Percentiles rank a stretch among this genome's conserved stretches.
phyloP scores from a whole-genome alignment of 2,888 invertebrate species.

The Gortyna flavago region DNA sequence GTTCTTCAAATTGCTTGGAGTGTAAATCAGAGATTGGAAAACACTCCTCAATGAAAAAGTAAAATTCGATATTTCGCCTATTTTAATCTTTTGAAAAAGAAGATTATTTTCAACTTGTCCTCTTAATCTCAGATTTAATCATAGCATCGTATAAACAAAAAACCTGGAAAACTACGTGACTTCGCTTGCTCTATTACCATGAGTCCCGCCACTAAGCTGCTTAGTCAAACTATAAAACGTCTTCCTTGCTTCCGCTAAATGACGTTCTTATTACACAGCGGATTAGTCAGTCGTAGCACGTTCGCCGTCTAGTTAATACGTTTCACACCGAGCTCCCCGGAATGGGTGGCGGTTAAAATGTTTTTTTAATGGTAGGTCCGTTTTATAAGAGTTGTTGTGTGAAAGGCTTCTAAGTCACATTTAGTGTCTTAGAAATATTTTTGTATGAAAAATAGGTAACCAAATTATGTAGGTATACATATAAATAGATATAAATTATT shows the following conservation, averaged over 20 bases:
- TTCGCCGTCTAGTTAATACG: slow-evolving; percentile 39
- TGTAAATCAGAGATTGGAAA: background rate
- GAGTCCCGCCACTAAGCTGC: slow-evolving; percentile 28
- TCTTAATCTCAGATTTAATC: background rate
- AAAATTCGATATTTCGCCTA: background rate
- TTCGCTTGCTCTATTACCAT: slow-evolving; percentile 5
- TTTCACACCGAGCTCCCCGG: background rate
- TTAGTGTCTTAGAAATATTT: background rate
- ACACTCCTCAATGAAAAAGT: background rate
- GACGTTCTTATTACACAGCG: slow-evolving; percentile 41
- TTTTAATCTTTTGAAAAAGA: background rate
- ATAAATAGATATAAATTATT: background rate
- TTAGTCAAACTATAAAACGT: slow-evolving; percentile 38
- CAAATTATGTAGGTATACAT: background rate
- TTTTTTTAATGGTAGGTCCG: slow-evolving; percentile 6
- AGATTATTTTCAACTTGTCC: background rate
- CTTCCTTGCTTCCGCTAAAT: slow-evolving; percentile 46
- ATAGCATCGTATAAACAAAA: slow-evolving; percentile 3
- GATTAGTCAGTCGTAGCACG: slow-evolving; percentile 55
- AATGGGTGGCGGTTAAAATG: slow-evolving; percentile 21
- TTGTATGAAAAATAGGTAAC: background rate
- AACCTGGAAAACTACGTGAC: background rate
- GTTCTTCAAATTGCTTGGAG: background rate
- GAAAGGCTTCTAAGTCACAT: background rate
- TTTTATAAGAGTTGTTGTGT: background rate